Evolutionary conservation across 2,797 vertebrate species (phyloP), one percentile per base, ranked within the genome.

Genomic region (Heliangelus exortis): DNA sequence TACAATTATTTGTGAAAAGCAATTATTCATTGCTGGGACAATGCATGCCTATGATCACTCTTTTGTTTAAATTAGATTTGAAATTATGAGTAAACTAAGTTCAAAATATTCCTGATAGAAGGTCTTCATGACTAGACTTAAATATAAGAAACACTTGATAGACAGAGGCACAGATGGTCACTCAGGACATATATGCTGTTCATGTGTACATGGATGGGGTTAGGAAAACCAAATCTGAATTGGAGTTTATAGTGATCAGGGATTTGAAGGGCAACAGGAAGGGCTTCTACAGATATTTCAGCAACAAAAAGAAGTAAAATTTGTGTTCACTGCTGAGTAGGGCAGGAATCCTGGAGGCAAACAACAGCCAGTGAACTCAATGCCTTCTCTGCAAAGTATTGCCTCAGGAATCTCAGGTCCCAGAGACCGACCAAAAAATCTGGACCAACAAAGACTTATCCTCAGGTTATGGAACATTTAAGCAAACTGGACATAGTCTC

Each of bases 31-130:
- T 82, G 29, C 72, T 78, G 50, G 20, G 58, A 76, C 43, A 89
- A 59, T 19, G 66, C 8, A 31, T 18, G 4, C 41, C 23, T 48
- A 55, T 31, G 28, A 53, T 66, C 14, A 23, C 5, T 74, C 22
- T 63, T 77, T 62, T 59, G 28, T 86, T 92, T 73, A 84, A 84
- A 82, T 54, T 73, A 69, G 29, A 73, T 76, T 86, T 89, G 8
- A 87, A 59, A 76, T 81, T 86, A 63, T 78, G 89, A 91, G 45
- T 74, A 87, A 82, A 76, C 39, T 21, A 17, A 88, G 6, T 0
- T 59, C 18, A 86, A 2, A 34, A 33, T 21, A 76, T 73, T 89
- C 69, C 16, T 62, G 25, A 41, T 10, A 65, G 57, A 69, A 69
- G 15, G 8, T 10, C 31, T 71, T 41, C 17, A 59, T 5, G 19